Percentiles rank a stretch among this genome's conserved stretches.
Evolutionary conservation across 2,113 vertebrate species (phyloP).

Genomic region (Monarcha castaneiventris): DNA sequence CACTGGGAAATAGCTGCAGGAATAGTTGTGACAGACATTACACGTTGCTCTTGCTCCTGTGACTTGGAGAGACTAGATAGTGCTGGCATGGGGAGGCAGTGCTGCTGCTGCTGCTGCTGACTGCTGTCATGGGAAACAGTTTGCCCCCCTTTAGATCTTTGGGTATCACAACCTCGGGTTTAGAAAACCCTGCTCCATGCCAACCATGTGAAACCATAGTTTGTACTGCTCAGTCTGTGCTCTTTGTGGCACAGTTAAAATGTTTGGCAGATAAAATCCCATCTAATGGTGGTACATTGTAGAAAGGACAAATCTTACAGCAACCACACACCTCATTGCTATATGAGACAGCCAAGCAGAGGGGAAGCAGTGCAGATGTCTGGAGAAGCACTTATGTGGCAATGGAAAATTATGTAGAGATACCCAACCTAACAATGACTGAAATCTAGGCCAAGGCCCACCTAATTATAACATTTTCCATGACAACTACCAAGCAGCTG

Average conservation of each 20-base stretch:
- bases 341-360: neutral
- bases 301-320: neutral
- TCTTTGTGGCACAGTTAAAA: neutral
- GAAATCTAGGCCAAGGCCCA: slow-evolving; percentile 20
- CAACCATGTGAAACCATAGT: neutral
- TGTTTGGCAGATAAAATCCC: neutral
- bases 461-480: slow-evolving; percentile 34
- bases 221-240: neutral
- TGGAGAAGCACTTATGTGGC: neutral
- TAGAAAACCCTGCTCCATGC: neutral
- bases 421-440: neutral
- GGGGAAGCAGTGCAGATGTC: neutral
- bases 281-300: neutral
- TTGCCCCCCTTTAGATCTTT: neutral
- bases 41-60: neutral
- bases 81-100: neutral
- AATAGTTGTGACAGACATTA: neutral
- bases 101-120: neutral
- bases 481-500: slow-evolving; percentile 23
- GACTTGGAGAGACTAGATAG: neutral
- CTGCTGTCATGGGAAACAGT: neutral
- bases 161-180: neutral
- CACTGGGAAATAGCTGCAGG: neutral
- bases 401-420: neutral
- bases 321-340: neutral